Conservation (phyloP, 2,113 vertebrate genomes). For the Patagioenas fasciata region DNA sequence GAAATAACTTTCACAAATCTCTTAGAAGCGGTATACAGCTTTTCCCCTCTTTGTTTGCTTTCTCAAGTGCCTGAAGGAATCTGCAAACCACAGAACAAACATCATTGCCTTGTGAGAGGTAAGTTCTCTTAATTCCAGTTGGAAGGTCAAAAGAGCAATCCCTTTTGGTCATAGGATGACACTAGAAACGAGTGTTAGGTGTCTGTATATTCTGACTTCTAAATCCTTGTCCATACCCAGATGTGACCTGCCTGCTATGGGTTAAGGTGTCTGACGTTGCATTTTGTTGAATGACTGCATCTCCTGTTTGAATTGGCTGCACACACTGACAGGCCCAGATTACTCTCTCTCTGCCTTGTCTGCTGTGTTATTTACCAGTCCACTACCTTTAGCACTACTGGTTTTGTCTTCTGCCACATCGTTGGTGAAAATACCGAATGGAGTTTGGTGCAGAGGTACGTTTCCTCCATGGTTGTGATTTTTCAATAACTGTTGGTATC, state of each 20-base stretch:
- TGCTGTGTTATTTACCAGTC: not conserved
- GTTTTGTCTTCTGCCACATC: not conserved
- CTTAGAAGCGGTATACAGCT: not conserved
- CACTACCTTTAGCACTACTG: not conserved
- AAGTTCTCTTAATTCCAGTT: not conserved
- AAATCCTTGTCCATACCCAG: not conserved
- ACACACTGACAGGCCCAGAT: not conserved
- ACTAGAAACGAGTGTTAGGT: not conserved
- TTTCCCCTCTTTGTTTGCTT: not conserved
- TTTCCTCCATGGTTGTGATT: not conserved
- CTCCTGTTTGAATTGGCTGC: not conserved
- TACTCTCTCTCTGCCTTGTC: not conserved
- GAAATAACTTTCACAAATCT: not conserved
- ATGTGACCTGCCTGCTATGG: not conserved
- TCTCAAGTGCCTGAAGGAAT: not conserved
- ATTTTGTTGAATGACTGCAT: not conserved
- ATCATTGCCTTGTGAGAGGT: not conserved
- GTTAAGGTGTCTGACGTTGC: not conserved
- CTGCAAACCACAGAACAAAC: not conserved
- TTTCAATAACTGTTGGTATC: not conserved
- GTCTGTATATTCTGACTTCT: not conserved
- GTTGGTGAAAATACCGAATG: not conserved
- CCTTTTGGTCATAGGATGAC: not conserved
- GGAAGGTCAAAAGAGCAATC: not conserved
- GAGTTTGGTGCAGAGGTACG: not conserved